Percentiles rank a stretch among this genome's conserved stretches.
Evolutionary conservation across 2,113 vertebrate species (phyloP).

Genomic region (Indri indri): DNA sequence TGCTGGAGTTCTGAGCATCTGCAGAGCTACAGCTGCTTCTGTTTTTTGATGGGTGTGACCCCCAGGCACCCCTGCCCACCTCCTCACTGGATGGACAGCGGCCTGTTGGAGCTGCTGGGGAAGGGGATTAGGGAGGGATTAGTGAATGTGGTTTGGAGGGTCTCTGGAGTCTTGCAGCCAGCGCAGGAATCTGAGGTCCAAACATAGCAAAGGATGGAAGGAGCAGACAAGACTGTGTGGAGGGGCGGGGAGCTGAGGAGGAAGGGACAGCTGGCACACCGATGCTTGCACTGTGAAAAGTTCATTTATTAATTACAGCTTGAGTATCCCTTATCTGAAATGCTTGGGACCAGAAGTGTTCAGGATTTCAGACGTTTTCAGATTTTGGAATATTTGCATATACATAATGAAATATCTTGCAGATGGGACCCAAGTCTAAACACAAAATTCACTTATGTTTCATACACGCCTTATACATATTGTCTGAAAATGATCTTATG

Average conservation of each 20-base stretch:
- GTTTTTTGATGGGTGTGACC: conserved; percentile 25
- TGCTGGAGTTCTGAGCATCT: background rate
- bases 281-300: conserved; percentile 33
- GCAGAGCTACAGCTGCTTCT: conserved; percentile 41
- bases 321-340: background rate
- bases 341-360: background rate
- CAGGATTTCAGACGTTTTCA: background rate
- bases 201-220: conserved; percentile 72
- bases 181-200: conserved; percentile 77
- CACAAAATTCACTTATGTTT: background rate
- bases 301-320: conserved; percentile 62
- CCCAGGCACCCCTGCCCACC: background rate
- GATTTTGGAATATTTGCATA: background rate
- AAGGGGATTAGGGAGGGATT: conserved; percentile 78
- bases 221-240: background rate
- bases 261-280: conserved; percentile 22
- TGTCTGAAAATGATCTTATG: background rate
- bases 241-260: background rate
- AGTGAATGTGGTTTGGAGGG: conserved; percentile 75
- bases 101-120: conserved; percentile 50
- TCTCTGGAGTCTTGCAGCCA: conserved; percentile 74
- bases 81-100: conserved; percentile 65
- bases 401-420: background rate
- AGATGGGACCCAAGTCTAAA: background rate
- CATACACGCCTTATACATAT: background rate